Conservation (phyloP, 2,113 vertebrate species). For the Chionis minor region DNA sequence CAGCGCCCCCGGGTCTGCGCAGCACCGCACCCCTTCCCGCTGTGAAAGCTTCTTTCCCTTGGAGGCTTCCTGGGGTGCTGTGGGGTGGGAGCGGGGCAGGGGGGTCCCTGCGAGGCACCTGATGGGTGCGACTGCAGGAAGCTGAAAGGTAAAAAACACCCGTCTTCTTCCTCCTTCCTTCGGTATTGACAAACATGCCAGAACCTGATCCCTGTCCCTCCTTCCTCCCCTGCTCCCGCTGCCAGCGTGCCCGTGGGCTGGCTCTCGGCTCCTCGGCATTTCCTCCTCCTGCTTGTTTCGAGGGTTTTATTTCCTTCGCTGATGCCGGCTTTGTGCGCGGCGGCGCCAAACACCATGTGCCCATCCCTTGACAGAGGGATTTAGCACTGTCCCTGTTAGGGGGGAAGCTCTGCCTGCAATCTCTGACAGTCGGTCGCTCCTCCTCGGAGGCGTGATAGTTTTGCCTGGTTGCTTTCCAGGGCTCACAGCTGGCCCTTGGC, state of each 20-base stretch:
- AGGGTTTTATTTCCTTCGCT: background rate
- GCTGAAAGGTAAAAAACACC: background rate
- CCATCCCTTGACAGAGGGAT: rapidly evolving
- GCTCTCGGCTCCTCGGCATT: rapidly evolving
- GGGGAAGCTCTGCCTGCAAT: background rate
- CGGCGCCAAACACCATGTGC: background rate
- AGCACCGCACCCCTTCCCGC: background rate
- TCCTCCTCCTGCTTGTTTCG: background rate
- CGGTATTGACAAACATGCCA: background rate
- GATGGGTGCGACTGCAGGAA: rapidly evolving
- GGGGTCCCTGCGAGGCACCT: background rate
- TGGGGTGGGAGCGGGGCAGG: background rate
- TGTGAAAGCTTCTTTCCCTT: background rate
- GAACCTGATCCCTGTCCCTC: rapidly evolving
- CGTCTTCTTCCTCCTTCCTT: background rate
- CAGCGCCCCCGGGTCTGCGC: background rate
- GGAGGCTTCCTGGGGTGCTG: background rate
- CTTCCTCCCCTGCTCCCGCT: background rate
- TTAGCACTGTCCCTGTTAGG: background rate
- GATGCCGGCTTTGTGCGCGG: rapidly evolving
- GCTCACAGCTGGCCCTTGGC: background rate
- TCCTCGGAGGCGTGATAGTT: background rate
- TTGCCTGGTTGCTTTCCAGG: background rate
- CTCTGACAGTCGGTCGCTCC: background rate
- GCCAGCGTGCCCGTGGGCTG: rapidly evolving